Percentiles rank a stretch among this genome's conserved stretches.
Conservation (phyloP, 1,140 invertebrate genomes). For the Ceratina australensis region DNA sequence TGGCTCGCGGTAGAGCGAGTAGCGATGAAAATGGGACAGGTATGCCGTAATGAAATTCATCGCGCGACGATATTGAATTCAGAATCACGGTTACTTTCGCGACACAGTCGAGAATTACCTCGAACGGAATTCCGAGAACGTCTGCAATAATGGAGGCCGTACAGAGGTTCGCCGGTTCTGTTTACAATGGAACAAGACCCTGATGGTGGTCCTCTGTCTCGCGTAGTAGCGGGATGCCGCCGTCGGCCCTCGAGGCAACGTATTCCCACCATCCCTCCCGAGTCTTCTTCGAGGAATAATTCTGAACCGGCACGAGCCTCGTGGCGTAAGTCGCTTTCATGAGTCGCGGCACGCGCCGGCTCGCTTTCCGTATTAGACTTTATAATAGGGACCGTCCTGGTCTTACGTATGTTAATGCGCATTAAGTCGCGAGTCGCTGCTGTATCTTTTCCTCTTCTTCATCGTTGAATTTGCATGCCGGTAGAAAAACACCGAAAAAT, state of each 20-base stretch:
- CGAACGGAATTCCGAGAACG: slow-evolving; percentile 40
- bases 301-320: slow-evolving; percentile 42
- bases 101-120: slow-evolving; percentile 36
- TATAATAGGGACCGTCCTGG: slow-evolving; percentile 55
- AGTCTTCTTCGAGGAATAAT: slow-evolving; percentile 46
- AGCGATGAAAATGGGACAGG: slow-evolving; percentile 36
- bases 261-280: slow-evolving; percentile 25
- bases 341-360: slow-evolving; percentile 57
- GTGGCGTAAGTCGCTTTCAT: slow-evolving; percentile 43
- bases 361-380: slow-evolving; percentile 61
- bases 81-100: slow-evolving; percentile 39
- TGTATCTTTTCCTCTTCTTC: neutral
- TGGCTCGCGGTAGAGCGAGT: neutral
- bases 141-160: slow-evolving; percentile 29
- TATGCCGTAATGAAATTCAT: slow-evolving; percentile 48
- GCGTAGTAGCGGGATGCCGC: neutral
- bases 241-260: slow-evolving; percentile 12
- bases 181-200: slow-evolving; percentile 13
- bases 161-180: neutral
- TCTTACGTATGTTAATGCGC: slow-evolving; percentile 67
- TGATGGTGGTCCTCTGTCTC: neutral
- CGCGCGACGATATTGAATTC: slow-evolving; percentile 42
- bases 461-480: slow-evolving; percentile 38
- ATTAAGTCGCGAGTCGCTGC: slow-evolving; percentile 57
- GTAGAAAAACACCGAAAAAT: neutral